A percentile compares a stretch with the other conserved stretches of the same genome.
These are phyloP conservation scores for Erethizon dorsatum DNA, from an alignment of 2,797 vertebrate genomes.

Conservation along the genomic window DNA sequence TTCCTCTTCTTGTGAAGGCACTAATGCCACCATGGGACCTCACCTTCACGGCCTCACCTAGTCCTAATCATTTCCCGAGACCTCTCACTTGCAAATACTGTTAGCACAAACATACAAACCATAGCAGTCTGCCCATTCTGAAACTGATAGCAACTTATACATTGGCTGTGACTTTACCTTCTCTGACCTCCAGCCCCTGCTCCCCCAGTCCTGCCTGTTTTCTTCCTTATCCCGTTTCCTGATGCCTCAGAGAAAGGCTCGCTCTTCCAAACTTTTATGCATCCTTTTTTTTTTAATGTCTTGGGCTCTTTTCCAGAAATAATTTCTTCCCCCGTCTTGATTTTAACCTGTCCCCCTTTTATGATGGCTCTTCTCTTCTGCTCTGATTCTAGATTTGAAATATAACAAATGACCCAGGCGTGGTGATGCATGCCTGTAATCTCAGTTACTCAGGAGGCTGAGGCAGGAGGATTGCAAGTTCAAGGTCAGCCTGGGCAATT, in stretches of 20 bases:
- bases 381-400: neutral
- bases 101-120: neutral
- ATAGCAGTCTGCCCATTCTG: neutral
- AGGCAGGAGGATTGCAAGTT: neutral
- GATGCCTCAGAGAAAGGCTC: neutral
- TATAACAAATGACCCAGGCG: neutral
- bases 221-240: neutral
- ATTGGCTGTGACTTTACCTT: neutral
- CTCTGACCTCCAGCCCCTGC: neutral
- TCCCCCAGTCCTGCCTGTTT: neutral
- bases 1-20: neutral
- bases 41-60: neutral
- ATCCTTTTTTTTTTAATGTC: neutral
- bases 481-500: neutral
- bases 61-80: neutral
- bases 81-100: neutral
- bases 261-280: neutral
- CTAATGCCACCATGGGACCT: neutral
- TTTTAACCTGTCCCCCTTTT: neutral
- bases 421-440: neutral
- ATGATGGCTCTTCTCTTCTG: neutral
- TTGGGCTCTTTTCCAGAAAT: neutral
- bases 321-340: neutral
- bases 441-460: neutral
- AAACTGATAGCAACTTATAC: neutral